Conservation (phyloP, 2,888 invertebrate genomes). For the Plagodis dolabraria region DNA sequence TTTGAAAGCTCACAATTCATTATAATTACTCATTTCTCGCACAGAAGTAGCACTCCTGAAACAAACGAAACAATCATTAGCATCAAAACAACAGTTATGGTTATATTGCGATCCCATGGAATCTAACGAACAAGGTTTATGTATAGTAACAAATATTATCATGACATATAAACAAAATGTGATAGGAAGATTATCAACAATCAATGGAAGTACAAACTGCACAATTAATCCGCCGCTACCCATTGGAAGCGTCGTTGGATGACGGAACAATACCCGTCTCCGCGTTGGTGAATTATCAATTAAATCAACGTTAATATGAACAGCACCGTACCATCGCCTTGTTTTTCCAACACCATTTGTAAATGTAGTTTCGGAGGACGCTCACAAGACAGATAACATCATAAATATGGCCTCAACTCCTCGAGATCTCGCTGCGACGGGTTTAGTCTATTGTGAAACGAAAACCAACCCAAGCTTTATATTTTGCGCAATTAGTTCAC, state of each 20-base stretch:
- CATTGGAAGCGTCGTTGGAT: slow-evolving; percentile 76
- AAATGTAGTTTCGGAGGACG: slow-evolving; percentile 80
- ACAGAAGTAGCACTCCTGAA: slow-evolving; percentile 71
- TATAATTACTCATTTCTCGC: slow-evolving; percentile 60
- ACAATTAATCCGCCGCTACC: slow-evolving; percentile 75
- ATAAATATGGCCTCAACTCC: slow-evolving; percentile 87
- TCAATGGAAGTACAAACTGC: slow-evolving; percentile 46
- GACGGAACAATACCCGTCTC: slow-evolving; percentile 42
- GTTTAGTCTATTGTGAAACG: slow-evolving; percentile 83
- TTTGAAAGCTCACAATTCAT: slow-evolving; percentile 65
- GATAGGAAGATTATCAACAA: slow-evolving; percentile 19
- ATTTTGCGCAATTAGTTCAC: slow-evolving; percentile 63
- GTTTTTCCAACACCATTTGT: slow-evolving; percentile 66
- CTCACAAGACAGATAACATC: slow-evolving; percentile 85
- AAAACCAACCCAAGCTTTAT: slow-evolving; percentile 65
- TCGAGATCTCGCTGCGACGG: slow-evolving; percentile 81
- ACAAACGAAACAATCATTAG: slow-evolving; percentile 61
- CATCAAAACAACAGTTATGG: slow-evolving; percentile 26
- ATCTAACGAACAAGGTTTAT: slow-evolving; percentile 17
- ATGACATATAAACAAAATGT: slow-evolving; percentile 9
- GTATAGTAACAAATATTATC: slow-evolving; percentile 3
- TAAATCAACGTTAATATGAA: slow-evolving; percentile 27
- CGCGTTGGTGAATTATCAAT: slow-evolving; percentile 35
- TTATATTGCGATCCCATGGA: slow-evolving; percentile 36
- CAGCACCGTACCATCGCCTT: slow-evolving; percentile 77